Base-by-base conservation (phyloP, 2,888 invertebrate species). In the Apamea epomidion region DNA sequence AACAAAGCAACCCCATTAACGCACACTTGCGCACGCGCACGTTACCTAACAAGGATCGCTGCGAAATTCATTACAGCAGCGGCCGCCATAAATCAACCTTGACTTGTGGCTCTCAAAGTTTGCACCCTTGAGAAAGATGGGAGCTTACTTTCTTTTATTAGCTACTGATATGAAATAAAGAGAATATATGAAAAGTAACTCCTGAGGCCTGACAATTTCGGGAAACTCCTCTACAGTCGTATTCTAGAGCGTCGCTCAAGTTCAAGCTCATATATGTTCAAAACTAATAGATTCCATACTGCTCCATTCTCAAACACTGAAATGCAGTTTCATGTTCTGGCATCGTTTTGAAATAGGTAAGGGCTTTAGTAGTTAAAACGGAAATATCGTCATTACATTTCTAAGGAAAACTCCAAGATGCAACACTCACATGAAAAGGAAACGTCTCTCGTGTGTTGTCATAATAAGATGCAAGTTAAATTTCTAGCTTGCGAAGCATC, bases 31-130 rank as follows among this genome's bases (percentile, higher is more conserved):
- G 85, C 71, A 86, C 86, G 85, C 88, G 89, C 78, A 82, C 79
- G 64, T 91, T 88, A 89, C 95, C 94, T 93, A 95, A 95, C 94
- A 94, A 95, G 96, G 95, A 90, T 90, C 90, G 91, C 90, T 92
- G 94, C 93, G 79, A 92, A 94, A 95, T 95, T 94, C 95, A 95
- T 94, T 95, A 93, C 93, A 82, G 83, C 86, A 88, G 89, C 83
- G 86, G 87, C 87, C 88, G 88, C 90, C 89, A 92, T 93, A 93
- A 93, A 93, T 93, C 91, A 93, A 91, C 92, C 89, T 86, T 83
- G 76, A 80, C 72, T 84, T 85, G 74, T 67, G 91, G 80, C 69
- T 84, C 88, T 89, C 91, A 92, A 93, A 88, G 83, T 87, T 88
- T 84, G 12, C 64, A 81, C 68, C 82, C 82, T 83, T 67, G 18